A percentile compares a stretch with the other conserved stretches of the same genome.
These are phyloP conservation scores for Acromyrmex echinatior DNA, from an alignment of 1,140 invertebrate genomes.

Conservation along the genomic window DNA sequence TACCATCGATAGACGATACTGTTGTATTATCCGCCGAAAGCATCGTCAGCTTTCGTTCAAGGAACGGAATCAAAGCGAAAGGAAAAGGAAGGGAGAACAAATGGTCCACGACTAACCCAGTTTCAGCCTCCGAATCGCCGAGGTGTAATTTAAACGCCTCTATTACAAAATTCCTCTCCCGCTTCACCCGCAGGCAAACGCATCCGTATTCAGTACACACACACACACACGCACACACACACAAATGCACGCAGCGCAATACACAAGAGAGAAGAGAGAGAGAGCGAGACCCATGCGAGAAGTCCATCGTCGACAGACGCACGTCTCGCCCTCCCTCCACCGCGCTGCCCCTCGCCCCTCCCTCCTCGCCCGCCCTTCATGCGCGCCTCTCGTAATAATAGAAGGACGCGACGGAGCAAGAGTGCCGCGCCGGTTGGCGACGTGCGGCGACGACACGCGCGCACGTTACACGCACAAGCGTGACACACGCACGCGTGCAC, in stretches of 20 bases:
- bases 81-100: slow-evolving; percentile 5
- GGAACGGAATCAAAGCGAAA: background rate
- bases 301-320: slow-evolving; percentile 33
- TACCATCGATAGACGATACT: too few species aligned
- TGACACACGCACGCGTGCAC: background rate
- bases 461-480: background rate
- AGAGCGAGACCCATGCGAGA: slow-evolving; percentile 7
- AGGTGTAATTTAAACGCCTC: slow-evolving; percentile 43
- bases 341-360: too few species aligned
- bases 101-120: slow-evolving; percentile 20
- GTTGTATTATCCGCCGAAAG: background rate
- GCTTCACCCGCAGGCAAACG: background rate
- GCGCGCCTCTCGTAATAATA: slow-evolving; percentile 65
- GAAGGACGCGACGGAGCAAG: slow-evolving; percentile 57
- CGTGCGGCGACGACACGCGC: slow-evolving; percentile 52
- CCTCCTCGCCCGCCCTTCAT: background rate
- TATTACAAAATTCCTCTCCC: slow-evolving; percentile 49
- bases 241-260: background rate
- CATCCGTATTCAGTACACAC: background rate
- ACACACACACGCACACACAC: background rate
- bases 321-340: background rate
- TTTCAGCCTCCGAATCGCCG: slow-evolving; percentile 34
- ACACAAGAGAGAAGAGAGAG: background rate
- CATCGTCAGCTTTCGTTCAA: background rate
- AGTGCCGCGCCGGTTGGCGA: slow-evolving; percentile 25